Base-by-base conservation (phyloP, 2,797 vertebrate species). In the Stomatorhinus walkeri region DNA sequence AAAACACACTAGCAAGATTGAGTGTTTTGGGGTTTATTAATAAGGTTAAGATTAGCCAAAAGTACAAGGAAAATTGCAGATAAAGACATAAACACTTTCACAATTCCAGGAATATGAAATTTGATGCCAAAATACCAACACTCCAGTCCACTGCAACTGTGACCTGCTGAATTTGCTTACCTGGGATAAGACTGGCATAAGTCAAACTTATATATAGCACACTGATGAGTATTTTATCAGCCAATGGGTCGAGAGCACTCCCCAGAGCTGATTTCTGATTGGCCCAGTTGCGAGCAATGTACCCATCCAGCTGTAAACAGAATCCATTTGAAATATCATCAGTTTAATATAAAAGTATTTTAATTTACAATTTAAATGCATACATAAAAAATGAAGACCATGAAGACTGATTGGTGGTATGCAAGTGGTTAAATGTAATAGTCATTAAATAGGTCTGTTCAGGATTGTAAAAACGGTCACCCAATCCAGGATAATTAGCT, bases 221-320 rank as follows among this genome's bases (percentile, higher is more conserved):
- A 46, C 98, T 99, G 96, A 99, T 98, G 90, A 99, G 98, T 88
- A 99, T 98, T 95, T 99, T 99, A 94, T 99, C 98, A 64, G 98
- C 98, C 94, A 99, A 90, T 22, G 98, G 98, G 93, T 99, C 98
- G 1, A 99, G 97, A 92, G 98, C 98, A 81, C 98, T 99, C 93
- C 98, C 98, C 94, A 99, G 89, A 1, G 96, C 98, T 0, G 98
- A 99, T 92, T 99, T 99, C 92, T 99, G 98, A 92, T 94, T 98
- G 90, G 97, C 96, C 98, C 98, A 99, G 64, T 97, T 99, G 90
- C 98, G 96, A 90, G 98, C 98, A 88, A 99, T 99, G 93, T 96
- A 99, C 88, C 98, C 98, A 51, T 99, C 98, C 95, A 99, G 88
- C 98, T 99, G 93, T 90, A 93, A 92, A 93, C 14, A 84, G 43